Base-by-base conservation (phyloP, 2,797 vertebrate species). In the Platalea minor region DNA sequence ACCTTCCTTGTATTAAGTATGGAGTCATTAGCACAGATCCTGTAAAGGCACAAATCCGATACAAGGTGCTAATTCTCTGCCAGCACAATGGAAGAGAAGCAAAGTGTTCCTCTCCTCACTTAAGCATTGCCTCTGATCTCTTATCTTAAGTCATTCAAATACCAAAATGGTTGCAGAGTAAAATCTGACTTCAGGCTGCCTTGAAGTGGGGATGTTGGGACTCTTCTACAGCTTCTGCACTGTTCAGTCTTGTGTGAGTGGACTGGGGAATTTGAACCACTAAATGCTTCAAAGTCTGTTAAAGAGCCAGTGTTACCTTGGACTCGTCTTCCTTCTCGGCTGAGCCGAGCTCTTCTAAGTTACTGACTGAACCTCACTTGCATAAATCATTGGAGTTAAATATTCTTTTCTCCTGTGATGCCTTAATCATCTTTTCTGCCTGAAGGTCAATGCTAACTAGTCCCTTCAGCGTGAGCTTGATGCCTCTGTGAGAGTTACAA, bases 341-440 rank as follows among this genome's bases (percentile, higher is more conserved):
- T 85, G 54, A 86, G 76, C 88, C 83, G 84, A 87, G 61, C 57
- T 93, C 39, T 85, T 26, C 56, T 20, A 13, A 46, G 54, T 82
- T 76, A 82, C 65, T 94, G 75, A 67, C 59, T 85, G 74, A 89
- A 68, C 63, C 69, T 91, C 37, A 8, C 57, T 85, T 90, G 54
- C 54, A 31, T 53, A 93, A 95, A n/a, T 88, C 69, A 69, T 21
- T 90, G 23, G 41, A 88, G 18, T 93, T 84, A 64, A 91, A 75
- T 84, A 41, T 69, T 88, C 72, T 84, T 93, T 73, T 89, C 57
- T 85, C 48, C 35, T 87, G 19, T 85, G 84, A 81, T 89, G 63
- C 63, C 56, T 91, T 91, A 76, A 77, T 93, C 45, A 56, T 72
- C 29, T 79, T 67, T 73, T 87, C 77, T 94, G 86, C 81, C 91